These are phyloP conservation scores for Enteromius afrohamiltoni DNA, from an alignment of 2,797 vertebrate genomes.

Conservation along the genomic window DNA sequence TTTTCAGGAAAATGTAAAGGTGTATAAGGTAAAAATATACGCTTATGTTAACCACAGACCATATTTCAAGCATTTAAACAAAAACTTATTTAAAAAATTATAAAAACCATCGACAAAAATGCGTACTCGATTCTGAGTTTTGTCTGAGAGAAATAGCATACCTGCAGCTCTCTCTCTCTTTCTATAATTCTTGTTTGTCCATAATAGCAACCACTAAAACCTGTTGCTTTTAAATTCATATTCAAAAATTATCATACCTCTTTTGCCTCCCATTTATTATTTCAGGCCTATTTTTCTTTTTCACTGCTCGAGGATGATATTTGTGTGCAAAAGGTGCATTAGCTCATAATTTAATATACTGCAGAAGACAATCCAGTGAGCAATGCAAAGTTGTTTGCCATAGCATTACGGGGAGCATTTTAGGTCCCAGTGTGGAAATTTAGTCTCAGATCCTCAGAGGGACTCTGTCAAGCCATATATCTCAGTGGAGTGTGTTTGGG, in stretches of 20 bases:
- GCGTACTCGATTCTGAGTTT: not conserved
- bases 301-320: not conserved
- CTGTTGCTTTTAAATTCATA: not conserved
- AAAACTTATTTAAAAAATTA: not conserved
- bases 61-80: not conserved
- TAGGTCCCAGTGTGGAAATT: not conserved
- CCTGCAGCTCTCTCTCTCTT: not conserved
- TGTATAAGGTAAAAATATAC: not conserved
- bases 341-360: slow-evolving; percentile 40
- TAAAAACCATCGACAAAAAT: not conserved
- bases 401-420: slow-evolving; percentile 4
- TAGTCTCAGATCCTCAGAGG: slow-evolving; percentile 3
- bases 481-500: not conserved
- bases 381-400: slow-evolving; percentile 11
- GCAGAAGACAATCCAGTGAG: slow-evolving; percentile 17
- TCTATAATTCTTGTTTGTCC: not conserved
- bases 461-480: slow-evolving; percentile 17
- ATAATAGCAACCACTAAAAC: slow-evolving; percentile 2
- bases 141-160: not conserved
- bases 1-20: not conserved
- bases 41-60: not conserved
- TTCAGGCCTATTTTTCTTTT: slow-evolving; percentile 4
- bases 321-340: slow-evolving; percentile 16
- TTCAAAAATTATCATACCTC: not conserved
- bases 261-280: slow-evolving; percentile 17